Evolutionary conservation across 2,888 invertebrate species (phyloP), one percentile per base, ranked within the genome.

Genomic region (Drepana falcataria): DNA sequence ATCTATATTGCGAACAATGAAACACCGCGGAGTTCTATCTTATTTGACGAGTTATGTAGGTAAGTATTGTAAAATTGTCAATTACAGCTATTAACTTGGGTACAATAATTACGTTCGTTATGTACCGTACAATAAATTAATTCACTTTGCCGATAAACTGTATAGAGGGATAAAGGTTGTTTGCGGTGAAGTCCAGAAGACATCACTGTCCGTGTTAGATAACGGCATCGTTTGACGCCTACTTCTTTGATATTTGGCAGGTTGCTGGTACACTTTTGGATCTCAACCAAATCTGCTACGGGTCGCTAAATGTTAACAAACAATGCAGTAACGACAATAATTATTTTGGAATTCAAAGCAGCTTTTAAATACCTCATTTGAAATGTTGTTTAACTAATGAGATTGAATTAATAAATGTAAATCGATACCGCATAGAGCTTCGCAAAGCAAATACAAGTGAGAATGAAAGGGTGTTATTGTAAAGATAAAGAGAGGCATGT

Each of bases 1-100:
- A 87, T 87, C 86, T 87, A 81, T 85, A 87, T 87, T 79, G 70
- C 80, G 68, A 74, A 73, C 66, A 68, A 64, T 72, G 67, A 79
- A 83, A 73, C 77, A 75, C 74, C 69, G 69, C 71, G 65, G 64
- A 75, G 69, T 72, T 58, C 54, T 52, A 56, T 59, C 52, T 56
- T 56, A 55, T 59, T 21, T 21, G 21, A 49, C 61, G 59, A 53
- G 71, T 65, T 66, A 63, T 67, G 62, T 61, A 62, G 67, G 68
- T 63, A 72, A 69, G 63, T 71, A 72, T 73, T 74, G 77, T 83
- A 80, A 78, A 81, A 68, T 71, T 77, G 75, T 77, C 70, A 77
- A 73, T 77, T 71, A 69, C 66, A 68, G 66, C 73, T 78, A 75
- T 74, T 66, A 64, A 58, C 52, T 53, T 55, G 59, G 5, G 4